These are phyloP conservation scores for Argya squamiceps DNA, from an alignment of 2,797 vertebrate species.

Conservation along the genomic window DNA sequence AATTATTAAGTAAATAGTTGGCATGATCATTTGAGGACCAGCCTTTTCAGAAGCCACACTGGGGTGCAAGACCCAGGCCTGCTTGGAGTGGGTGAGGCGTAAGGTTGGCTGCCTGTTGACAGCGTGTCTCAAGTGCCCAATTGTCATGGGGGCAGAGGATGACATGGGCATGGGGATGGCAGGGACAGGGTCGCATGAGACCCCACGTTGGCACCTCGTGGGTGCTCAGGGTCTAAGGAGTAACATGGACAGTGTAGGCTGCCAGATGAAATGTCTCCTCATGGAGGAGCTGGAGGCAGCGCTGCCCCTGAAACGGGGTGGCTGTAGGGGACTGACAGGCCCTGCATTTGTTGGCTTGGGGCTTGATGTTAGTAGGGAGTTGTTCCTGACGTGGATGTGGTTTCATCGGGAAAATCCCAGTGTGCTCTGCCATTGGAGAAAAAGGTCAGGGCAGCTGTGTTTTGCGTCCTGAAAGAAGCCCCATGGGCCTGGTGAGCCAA, in stretches of 20 bases:
- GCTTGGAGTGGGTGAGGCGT: fast-evolving
- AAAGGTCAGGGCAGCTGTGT: fast-evolving
- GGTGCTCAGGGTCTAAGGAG: background rate
- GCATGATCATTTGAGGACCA: background rate
- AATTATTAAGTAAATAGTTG: background rate
- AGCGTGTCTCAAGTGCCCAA: fast-evolving
- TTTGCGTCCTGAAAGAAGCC: background rate
- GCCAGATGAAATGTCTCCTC: fast-evolving
- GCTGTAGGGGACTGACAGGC: fast-evolving
- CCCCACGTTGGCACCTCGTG: fast-evolving
- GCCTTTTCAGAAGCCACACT: background rate
- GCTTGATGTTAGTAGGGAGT: background rate
- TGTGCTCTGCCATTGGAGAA: background rate
- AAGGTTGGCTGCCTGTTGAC: fast-evolving
- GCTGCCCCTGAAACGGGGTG: fast-evolving
- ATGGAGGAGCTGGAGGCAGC: fast-evolving
- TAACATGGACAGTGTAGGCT: fast-evolving
- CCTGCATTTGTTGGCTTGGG: background rate
- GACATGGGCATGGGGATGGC: too few relatives aligned
- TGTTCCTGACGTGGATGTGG: fast-evolving
- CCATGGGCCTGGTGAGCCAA: fast-evolving
- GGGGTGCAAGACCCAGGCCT: fast-evolving
- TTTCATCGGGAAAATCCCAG: background rate
- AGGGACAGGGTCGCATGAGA: fast-evolving
- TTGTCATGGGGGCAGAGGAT: fast-evolving